These are phyloP conservation scores for Tachuris rubrigastra DNA, from an alignment of 2,113 vertebrate species.

Conservation along the genomic window DNA sequence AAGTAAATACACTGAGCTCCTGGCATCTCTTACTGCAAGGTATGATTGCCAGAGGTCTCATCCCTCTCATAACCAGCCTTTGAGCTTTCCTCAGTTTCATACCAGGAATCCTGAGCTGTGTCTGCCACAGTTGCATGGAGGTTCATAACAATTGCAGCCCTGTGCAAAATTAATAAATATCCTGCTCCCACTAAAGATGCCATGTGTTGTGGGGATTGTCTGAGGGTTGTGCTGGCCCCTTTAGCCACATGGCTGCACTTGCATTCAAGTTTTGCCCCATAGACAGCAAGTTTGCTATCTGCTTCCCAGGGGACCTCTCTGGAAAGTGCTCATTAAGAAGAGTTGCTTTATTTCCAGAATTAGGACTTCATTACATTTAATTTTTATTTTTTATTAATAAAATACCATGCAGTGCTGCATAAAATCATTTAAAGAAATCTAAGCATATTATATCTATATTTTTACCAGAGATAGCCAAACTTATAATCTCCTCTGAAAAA, in stretches of 20 bases:
- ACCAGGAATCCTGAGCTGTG: neutral
- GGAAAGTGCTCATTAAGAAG: neutral
- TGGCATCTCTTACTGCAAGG: neutral
- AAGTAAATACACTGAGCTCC: neutral
- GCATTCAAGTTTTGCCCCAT: neutral
- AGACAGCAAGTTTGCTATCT: neutral
- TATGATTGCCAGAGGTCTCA: neutral
- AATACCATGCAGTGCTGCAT: neutral
- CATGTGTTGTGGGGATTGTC: fast-evolving
- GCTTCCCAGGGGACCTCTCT: neutral
- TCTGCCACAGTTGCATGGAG: neutral
- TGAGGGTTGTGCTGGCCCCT: neutral
- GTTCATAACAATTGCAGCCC: neutral
- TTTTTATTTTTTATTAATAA: neutral
- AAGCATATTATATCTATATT: neutral
- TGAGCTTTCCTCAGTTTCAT: neutral
- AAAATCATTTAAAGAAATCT: neutral
- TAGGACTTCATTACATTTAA: neutral
- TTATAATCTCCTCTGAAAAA: neutral
- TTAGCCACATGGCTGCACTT: fast-evolving
- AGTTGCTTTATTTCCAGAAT: neutral
- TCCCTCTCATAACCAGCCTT: neutral
- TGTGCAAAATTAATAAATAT: neutral
- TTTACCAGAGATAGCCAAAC: neutral
- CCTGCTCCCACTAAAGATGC: neutral